A percentile compares a stretch with the other conserved stretches of the same genome.
Conservation (phyloP, 2,113 vertebrate species). For the Alouatta palliata region DNA sequence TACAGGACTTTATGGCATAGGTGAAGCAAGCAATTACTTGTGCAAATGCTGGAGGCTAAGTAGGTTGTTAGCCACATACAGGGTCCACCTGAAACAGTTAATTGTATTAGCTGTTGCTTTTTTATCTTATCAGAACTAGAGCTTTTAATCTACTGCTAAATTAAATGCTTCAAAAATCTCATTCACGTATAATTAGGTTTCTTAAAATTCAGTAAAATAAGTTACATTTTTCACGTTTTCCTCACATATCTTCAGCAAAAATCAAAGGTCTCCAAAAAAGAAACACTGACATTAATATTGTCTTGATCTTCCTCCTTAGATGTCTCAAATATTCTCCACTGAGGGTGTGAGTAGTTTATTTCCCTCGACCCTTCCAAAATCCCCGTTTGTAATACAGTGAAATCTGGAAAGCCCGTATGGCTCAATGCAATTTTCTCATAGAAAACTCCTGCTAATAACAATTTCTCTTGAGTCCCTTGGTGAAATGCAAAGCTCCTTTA, state of each 20-base stretch:
- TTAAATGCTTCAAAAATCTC: conserved; percentile 13
- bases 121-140: conserved; percentile 13
- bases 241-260: background rate
- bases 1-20: background rate
- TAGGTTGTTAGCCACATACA: background rate
- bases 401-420: conserved; percentile 37
- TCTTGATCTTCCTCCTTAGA: background rate
- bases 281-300: conserved; percentile 14
- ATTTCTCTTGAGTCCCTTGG: conserved; percentile 31
- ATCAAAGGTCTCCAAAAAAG: background rate
- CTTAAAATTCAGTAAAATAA: conserved; percentile 1
- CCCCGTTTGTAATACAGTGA: conserved; percentile 41
- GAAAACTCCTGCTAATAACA: conserved; percentile 56
- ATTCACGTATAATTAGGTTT: background rate
- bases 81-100: background rate
- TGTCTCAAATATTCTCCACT: conserved; percentile 25
- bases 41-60: background rate
- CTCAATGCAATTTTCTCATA: conserved; percentile 64
- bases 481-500: conserved; percentile 53
- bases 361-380: conserved; percentile 40
- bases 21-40: conserved; percentile 19
- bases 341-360: conserved; percentile 31
- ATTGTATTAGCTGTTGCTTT: background rate
- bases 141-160: background rate
- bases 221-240: background rate